Percentiles rank a stretch among this genome's conserved stretches.
Evolutionary conservation across 2,888 invertebrate genomes (phyloP).

Genomic region (Acanthosoma haemorrhoidale): DNA sequence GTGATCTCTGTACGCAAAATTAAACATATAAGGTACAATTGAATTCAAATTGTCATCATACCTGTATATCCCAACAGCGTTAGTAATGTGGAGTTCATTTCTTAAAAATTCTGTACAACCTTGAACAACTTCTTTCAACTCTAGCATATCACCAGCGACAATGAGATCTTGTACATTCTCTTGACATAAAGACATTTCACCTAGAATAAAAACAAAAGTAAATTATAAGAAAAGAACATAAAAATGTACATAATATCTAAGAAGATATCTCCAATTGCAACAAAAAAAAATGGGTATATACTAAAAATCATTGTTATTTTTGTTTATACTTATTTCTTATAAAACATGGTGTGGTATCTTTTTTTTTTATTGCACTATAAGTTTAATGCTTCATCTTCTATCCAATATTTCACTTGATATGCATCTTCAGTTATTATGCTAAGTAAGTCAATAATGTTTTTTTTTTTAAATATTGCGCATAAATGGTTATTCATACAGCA

Average conservation of each 20-base stretch:
- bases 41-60: too few relatives aligned
- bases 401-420: too few relatives aligned
- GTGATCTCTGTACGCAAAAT: too few relatives aligned
- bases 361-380: too few relatives aligned
- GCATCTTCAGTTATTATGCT: too few relatives aligned
- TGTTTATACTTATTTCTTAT: background rate
- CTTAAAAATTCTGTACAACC: slow-evolving; percentile 80
- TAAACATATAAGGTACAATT: too few relatives aligned
- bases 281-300: background rate
- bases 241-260: background rate
- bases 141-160: slow-evolving; percentile 86
- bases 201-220: slow-evolving; percentile 44
- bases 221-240: background rate
- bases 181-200: slow-evolving; percentile 63
- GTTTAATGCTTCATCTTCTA: too few relatives aligned
- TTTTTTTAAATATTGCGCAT: too few relatives aligned
- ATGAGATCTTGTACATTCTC: slow-evolving; percentile 83
- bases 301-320: background rate
- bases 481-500: too few relatives aligned
- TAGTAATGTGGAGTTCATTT: slow-evolving; percentile 76
- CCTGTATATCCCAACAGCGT: slow-evolving; percentile 83
- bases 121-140: slow-evolving; percentile 73
- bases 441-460: too few relatives aligned
- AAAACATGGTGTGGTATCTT: too few relatives aligned
- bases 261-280: background rate